phyloP scores from a whole-genome alignment of 2,888 invertebrate species.

The Lapara coniferarum region DNA sequence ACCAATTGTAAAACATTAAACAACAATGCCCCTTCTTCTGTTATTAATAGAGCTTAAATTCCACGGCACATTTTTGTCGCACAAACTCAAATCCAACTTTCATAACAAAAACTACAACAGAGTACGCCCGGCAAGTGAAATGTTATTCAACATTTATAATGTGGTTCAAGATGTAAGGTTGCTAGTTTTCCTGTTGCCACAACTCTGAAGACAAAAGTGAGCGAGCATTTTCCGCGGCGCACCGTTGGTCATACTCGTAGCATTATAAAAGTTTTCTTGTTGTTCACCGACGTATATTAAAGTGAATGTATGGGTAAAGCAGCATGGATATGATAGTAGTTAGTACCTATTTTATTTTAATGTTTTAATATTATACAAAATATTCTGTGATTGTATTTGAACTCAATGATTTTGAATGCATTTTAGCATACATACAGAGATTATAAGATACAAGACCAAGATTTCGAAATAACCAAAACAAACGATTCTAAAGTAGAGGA shows the following conservation, averaged over 20 bases:
- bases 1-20: no score
- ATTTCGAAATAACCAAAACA: no score
- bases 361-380: no score
- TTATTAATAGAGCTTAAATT: not conserved
- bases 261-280: constrained; percentile 13
- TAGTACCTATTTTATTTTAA: no score
- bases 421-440: no score
- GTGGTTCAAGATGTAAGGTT: not conserved
- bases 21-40: no score
- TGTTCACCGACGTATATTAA: not conserved
- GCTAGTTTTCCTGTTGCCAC: constrained; percentile 4
- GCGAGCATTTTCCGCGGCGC: not conserved
- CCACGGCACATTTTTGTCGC: not conserved
- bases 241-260: not conserved
- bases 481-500: no score
- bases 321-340: not conserved
- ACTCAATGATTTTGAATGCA: no score
- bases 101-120: not conserved
- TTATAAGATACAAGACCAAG: no score
- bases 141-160: constrained; percentile 18
- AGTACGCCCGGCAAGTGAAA: not conserved
- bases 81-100: not conserved
- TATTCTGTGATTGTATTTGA: no score
- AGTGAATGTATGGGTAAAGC: not conserved
- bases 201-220: constrained; percentile 9